Conservation (phyloP, 2,113 vertebrate species). For the Sylvietta virens region DNA sequence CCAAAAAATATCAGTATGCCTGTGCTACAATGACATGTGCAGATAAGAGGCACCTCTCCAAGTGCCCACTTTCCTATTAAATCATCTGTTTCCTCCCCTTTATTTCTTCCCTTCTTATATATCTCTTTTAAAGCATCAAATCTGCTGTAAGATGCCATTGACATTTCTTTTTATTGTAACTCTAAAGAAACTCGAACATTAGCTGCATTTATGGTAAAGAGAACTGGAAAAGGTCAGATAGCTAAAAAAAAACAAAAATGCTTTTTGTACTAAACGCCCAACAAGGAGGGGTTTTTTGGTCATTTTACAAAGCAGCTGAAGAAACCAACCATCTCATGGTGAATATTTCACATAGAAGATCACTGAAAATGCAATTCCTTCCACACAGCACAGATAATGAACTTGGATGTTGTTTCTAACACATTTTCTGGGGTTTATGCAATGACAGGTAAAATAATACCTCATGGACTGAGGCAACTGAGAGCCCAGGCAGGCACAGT, state of each 20-base stretch:
- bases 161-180: background rate
- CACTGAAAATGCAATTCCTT: background rate
- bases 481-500: background rate
- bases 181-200: background rate
- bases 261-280: background rate
- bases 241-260: background rate
- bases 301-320: background rate
- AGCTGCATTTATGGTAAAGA: background rate
- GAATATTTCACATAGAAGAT: background rate
- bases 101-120: background rate
- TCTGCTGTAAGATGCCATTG: background rate
- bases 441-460: background rate
- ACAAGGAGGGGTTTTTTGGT: background rate
- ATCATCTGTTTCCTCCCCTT: background rate
- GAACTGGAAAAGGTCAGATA: background rate
- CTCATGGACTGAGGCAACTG: accelerated
- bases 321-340: background rate
- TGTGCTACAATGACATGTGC: background rate
- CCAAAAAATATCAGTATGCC: background rate
- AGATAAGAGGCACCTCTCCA: background rate
- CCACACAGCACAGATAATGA: background rate
- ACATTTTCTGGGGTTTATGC: background rate
- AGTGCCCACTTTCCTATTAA: background rate
- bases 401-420: background rate
- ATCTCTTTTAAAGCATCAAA: background rate